phyloP scores from a whole-genome alignment of 2,113 vertebrate species.

The Notarius quadriscutis region DNA sequence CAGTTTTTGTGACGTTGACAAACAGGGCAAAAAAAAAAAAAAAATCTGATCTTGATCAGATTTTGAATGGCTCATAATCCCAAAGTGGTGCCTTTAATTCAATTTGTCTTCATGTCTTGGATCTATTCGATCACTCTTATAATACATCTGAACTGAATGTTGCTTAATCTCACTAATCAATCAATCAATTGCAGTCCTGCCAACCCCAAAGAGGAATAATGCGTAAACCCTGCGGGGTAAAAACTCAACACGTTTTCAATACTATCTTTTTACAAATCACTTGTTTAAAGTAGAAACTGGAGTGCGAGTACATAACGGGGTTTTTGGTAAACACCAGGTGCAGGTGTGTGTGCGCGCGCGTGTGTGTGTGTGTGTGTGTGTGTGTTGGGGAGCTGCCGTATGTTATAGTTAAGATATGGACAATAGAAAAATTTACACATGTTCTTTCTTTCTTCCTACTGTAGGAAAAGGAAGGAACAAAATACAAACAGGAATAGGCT shows the following conservation, averaged over 20 bases:
- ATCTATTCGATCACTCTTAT: background rate
- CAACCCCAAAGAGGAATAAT: background rate
- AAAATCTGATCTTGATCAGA: constrained; percentile 7
- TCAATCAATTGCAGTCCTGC: background rate
- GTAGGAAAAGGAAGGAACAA: background rate
- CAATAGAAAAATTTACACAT: background rate
- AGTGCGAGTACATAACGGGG: background rate
- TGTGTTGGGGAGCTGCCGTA: background rate
- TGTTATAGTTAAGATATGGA: background rate
- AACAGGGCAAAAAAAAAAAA: background rate
- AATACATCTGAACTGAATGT: background rate
- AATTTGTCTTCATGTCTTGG: background rate
- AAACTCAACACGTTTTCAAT: background rate
- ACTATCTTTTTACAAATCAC: background rate
- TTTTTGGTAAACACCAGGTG: background rate
- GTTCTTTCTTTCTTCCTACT: background rate
- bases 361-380: no score
- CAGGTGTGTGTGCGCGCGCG: no score
- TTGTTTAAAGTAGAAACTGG: background rate
- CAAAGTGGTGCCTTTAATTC: constrained; percentile 4
- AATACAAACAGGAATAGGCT: background rate
- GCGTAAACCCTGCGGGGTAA: no score
- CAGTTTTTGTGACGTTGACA: background rate
- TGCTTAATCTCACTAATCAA: background rate
- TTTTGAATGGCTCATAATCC: constrained; percentile 7